phyloP scores from a whole-genome alignment of 2,888 invertebrate genomes.

The Polylopha cassiicola region DNA sequence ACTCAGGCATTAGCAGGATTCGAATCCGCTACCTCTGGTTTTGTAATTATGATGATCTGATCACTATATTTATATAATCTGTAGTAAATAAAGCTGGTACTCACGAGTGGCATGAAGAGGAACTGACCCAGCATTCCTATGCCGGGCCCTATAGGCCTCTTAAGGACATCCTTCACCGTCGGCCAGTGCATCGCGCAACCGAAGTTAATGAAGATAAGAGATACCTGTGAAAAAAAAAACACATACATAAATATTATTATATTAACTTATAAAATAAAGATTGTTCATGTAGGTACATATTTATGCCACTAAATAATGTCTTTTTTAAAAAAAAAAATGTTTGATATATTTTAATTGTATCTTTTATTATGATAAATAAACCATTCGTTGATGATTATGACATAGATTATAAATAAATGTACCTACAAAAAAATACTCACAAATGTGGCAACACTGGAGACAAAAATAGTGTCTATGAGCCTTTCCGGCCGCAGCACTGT shows the following conservation, averaged over 20 bases:
- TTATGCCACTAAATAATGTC: no score
- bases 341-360: no score
- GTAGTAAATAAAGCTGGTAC: slow-evolving; percentile 28
- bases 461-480: slow-evolving; percentile 84
- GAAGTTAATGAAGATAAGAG: slow-evolving; percentile 92
- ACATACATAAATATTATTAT: neutral
- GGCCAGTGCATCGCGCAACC: slow-evolving; percentile 91
- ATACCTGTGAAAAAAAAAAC: slow-evolving; percentile 63
- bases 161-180: slow-evolving; percentile 80
- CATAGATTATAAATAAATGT: neutral
- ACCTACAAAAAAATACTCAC: slow-evolving; percentile 51
- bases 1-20: no score
- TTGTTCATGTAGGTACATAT: no score
- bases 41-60: no score
- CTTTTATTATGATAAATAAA: neutral
- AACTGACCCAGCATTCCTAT: slow-evolving; percentile 90
- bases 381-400: neutral
- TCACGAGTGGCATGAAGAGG: slow-evolving; percentile 90
- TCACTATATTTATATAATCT: neutral
- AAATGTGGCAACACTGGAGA: slow-evolving; percentile 84
- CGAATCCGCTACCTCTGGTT: no score
- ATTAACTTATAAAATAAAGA: no score
- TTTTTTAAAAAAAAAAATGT: no score
- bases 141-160: slow-evolving; percentile 84
- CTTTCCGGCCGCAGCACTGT: slow-evolving; percentile 79